Evolutionary conservation across 2,888 invertebrate genomes (phyloP), one percentile per base, ranked within the genome.

Genomic region (Oscheius myriophilus): DNA sequence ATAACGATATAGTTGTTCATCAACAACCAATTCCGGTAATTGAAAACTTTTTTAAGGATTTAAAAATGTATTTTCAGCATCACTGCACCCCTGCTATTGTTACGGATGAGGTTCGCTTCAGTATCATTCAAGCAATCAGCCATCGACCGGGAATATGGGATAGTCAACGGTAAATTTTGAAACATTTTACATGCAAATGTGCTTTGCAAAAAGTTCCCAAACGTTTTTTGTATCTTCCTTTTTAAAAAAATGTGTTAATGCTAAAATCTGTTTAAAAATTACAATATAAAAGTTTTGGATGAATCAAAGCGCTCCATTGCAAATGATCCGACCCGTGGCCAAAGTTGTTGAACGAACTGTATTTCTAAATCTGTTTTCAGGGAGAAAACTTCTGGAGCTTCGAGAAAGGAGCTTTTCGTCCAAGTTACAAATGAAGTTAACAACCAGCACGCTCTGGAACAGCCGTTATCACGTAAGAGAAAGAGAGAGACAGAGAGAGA

Each of bases 131-230:
- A 18, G 69, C 69, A 0, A 70, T 77, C n/a, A 26, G 43, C 16
- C 57, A 61, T 16, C 53, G 69, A 14, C 68, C 77, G n/a, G 68
- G 54, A 2, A 63, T 77, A 2, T 77, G 74, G 77, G 74, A 77
- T 62, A 52, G 52, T 25, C 49, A 64, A 12, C 16, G 63, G 59
- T 59, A 25, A 1, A n/a, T 4, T 33, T 21, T 42, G n/a, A 12
- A 39, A n/a, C 4, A 9, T 26, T 14, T 41, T 7, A n/a, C 2
- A 16, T 9, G n/a, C n/a, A n/a, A n/a, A n/a, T n/a, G n/a, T n/a
- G n/a, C n/a, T n/a, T n/a, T n/a, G n/a, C n/a, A n/a, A n/a, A n/a
- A n/a, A n/a, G n/a, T n/a, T n/a, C n/a, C n/a, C n/a, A n/a, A n/a
- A n/a, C n/a, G n/a, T n/a, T n/a, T n/a, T n/a, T n/a, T n/a, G n/a